phyloP scores from a whole-genome alignment of 2,113 vertebrate species.

The Grammomys surdaster region DNA sequence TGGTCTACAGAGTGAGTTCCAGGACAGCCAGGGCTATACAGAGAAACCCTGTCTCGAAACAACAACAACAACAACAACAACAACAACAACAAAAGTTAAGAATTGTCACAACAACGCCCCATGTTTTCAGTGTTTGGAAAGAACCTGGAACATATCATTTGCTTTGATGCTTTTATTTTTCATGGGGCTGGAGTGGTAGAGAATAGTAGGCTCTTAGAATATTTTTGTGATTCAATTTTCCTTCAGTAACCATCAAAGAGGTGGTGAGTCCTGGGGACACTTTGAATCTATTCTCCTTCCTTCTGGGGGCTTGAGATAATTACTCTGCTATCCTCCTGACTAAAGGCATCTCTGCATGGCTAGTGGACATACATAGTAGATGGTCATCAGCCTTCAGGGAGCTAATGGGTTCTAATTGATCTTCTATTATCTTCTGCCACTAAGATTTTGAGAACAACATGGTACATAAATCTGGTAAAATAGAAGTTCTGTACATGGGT shows the following conservation, averaged over 20 bases:
- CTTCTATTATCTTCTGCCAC: not conserved
- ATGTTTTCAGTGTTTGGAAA: not conserved
- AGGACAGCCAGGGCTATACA: too few species aligned
- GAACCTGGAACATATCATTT: not conserved
- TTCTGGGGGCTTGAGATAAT: not conserved
- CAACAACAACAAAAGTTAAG: not conserved
- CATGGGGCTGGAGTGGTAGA: too few species aligned
- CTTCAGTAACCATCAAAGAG: not conserved
- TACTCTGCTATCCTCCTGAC: not conserved
- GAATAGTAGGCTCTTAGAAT: not conserved
- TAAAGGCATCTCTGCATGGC: not conserved
- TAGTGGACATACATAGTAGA: fast-evolving
- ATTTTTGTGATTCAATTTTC: not conserved
- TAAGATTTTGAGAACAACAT: not conserved
- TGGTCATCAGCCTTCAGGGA: not conserved
- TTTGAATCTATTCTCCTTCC: not conserved
- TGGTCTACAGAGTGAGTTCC: too few species aligned
- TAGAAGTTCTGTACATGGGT: not conserved
- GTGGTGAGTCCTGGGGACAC: not conserved
- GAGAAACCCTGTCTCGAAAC: too few species aligned
- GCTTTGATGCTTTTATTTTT: not conserved
- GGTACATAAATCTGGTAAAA: not conserved
- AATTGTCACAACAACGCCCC: too few species aligned
- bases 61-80: too few species aligned
- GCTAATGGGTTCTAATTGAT: not conserved